Base-by-base conservation (phyloP, 2,113 vertebrate genomes). In the Clarias macrocephalus region DNA sequence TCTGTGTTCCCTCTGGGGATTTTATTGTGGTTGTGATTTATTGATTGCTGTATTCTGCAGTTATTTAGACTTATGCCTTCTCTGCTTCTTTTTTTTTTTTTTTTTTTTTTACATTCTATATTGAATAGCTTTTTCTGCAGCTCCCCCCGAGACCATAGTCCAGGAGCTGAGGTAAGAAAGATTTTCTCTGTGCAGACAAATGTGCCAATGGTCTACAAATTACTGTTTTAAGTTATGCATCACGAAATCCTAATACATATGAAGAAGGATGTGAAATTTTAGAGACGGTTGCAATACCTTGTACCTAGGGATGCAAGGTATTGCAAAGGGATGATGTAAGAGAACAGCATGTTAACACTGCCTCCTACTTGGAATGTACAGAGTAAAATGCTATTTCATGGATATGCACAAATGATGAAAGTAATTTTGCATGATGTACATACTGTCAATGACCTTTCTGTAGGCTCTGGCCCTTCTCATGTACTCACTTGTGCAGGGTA, bases 91-190 rank as follows among this genome's bases (percentile, higher is more conserved):
- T 91, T 92, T 89, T 92, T 90, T 93, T 91, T 92, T 89, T 92
- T 90, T 93, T 93, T 91, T 93, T 89, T 91, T 92, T 89, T 92
- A 89, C 76, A 73, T 76, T 85, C 70, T 72, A 88, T 80, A 15
- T 88, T 82, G 56, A 80, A 23, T 80, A 73, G 42, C 75, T 83
- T 80, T 85, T 70, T 82, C 59, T 91, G 48, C 93, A 94, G 94
- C 93, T 93, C 95, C 96, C 88, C 93, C 95, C 25, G 98, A 99
- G 93, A 95, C 97, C 82, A 92, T 96, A 90, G 97, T 96, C 92
- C 95, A 97, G 89, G 98, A 99, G 92, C 95, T 97, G 94, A 99
- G 98, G 98, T 99, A 97, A 97, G 96, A 89, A 56, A 75, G 19
- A 80, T 83, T 83, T 52, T 21, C 57, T 42, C 18, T 77, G 52